Evolutionary conservation across 2,113 vertebrate genomes (phyloP).

Genomic region (Haemorhous mexicanus): DNA sequence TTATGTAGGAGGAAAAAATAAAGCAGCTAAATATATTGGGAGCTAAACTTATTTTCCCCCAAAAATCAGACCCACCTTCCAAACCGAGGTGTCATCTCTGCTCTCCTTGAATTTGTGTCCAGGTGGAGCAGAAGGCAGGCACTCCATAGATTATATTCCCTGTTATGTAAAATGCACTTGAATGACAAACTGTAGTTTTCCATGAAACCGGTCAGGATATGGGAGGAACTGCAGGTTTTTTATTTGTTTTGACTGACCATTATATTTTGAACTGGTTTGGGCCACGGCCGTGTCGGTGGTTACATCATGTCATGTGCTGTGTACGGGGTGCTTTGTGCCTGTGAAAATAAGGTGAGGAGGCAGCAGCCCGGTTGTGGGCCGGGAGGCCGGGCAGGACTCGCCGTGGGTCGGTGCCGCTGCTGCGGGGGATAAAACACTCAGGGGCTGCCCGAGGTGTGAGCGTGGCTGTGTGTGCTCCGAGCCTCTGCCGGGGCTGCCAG

Average conservation of each 20-base stretch:
- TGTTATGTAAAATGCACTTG: slow-evolving; percentile 47
- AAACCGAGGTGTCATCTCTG: neutral
- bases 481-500: fast-evolving
- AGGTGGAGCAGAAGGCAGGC: neutral
- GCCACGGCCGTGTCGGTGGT: slow-evolving; percentile 53
- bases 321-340: slow-evolving; percentile 65
- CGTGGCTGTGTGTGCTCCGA: neutral
- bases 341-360: slow-evolving; percentile 73
- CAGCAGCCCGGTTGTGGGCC: slow-evolving; percentile 26
- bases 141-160: neutral
- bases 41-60: neutral
- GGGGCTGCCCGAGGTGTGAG: neutral
- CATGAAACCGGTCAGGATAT: slow-evolving; percentile 36
- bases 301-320: slow-evolving; percentile 76
- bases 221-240: slow-evolving; percentile 48
- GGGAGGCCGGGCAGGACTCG: neutral
- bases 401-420: neutral
- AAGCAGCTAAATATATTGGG: neutral
- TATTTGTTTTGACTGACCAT: slow-evolving; percentile 49
- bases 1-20: neutral
- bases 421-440: fast-evolving
- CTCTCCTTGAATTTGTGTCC: neutral
- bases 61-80: neutral
- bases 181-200: slow-evolving; percentile 58
- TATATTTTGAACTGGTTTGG: slow-evolving; percentile 52